Base-by-base conservation (phyloP, 2,888 invertebrate genomes). In the Dryadula phaetusa region DNA sequence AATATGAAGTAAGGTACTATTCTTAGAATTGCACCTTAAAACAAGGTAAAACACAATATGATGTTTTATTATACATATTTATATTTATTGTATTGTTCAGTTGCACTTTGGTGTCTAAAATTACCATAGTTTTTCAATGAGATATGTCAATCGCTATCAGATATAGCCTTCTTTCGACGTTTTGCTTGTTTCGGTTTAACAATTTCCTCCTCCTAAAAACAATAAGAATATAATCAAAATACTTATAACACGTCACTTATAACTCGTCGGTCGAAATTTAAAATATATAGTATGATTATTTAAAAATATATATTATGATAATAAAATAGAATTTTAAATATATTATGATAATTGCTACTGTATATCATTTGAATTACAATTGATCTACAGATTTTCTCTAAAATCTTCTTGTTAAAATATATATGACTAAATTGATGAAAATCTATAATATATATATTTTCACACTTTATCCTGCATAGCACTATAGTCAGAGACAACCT, bases 141-240 rank as follows among this genome's bases (percentile, higher is more conserved):
- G 84, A 86, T 91, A 89, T 92, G 95, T 97, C 96, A 98, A 95
- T 98, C 98, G 91, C 98, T 98, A 90, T 98, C 98, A 75, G 97
- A 97, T 85, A 97, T 95, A 67, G 97, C 95, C 94, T 97, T 97
- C 96, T 97, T 97, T 89, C 98, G 94, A 84, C 97, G 96, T 89
- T 98, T 98, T 72, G 97, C 96, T 90, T 97, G 97, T 89, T 97
- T 97, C 79, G 97, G 97, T 90, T 97, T 97, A 25, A 97, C 96
- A 82, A 97, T 96, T 92, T 97, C 98, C 90, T 98, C 98, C 84
- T 98, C 96, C 95, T 97, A 89, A 92, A 93, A 76, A 76, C 49
- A 58, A 62, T 61, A 58, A 63, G 56, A 16, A 63, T n/a, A 42
- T 28, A n/a, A n/a, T n/a, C n/a, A n/a, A n/a, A n/a, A n/a, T n/a